These are phyloP conservation scores for Protonibea diacanthus DNA, from an alignment of 2,797 vertebrate genomes.

Conservation along the genomic window DNA sequence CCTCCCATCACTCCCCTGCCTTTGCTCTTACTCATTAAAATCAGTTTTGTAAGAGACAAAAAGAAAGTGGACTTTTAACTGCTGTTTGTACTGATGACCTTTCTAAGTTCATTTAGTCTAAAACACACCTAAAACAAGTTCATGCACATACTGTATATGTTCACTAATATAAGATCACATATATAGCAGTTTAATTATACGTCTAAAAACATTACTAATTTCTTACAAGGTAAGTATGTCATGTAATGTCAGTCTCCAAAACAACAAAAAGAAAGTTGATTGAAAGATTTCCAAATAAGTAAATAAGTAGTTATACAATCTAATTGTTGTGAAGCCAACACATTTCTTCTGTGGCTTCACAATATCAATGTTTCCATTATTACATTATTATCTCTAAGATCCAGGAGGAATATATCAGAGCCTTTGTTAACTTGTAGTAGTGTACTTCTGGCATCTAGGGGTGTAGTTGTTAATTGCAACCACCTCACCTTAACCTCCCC, in stretches of 20 bases:
- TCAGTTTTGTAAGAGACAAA: conserved; percentile 1
- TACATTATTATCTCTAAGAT: not conserved
- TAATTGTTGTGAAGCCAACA: not conserved
- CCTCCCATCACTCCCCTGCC: not conserved
- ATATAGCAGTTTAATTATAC: not conserved
- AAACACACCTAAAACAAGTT: not conserved
- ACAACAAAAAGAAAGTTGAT: not conserved
- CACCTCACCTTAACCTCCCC: too few relatives aligned
- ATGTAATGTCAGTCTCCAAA: not conserved
- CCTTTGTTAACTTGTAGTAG: too few relatives aligned
- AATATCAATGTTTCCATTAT: not conserved
- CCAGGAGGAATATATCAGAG: not conserved
- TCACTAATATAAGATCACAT: not conserved
- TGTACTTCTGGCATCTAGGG: too few relatives aligned
- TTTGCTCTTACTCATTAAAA: conserved; percentile 17
- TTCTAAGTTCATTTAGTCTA: not conserved
- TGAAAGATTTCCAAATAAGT: not conserved
- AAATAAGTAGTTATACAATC: not conserved
- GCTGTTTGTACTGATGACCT: not conserved
- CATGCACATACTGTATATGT: not conserved
- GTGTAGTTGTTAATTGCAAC: too few relatives aligned
- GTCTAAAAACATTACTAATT: not conserved
- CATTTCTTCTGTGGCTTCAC: not conserved
- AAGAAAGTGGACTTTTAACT: not conserved
- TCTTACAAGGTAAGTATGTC: not conserved